Conservation (phyloP, 2,888 invertebrate species). For the Eristalis tenax region DNA sequence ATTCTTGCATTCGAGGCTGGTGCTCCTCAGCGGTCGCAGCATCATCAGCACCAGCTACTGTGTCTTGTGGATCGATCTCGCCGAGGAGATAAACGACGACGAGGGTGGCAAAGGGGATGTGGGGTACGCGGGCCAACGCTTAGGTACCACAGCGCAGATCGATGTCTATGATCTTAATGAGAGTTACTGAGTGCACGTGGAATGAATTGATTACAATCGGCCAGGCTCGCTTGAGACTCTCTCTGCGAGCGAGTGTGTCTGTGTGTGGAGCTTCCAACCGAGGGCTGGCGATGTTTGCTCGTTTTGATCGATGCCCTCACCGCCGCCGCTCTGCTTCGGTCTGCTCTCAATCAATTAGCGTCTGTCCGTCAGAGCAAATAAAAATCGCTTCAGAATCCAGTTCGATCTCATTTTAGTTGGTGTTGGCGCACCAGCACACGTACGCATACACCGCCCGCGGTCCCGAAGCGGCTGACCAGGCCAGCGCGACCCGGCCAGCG, state of each 20-base stretch:
- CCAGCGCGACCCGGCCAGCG: neutral
- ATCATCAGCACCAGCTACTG: neutral
- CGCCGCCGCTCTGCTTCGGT: neutral
- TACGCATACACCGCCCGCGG: neutral
- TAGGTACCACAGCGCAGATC: constrained; percentile 43
- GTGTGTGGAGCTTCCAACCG: constrained; percentile 16
- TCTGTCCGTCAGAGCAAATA: constrained; percentile 47
- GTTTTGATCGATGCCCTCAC: constrained; percentile 31
- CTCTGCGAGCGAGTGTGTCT: constrained; percentile 3
- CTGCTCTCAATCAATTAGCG: constrained; percentile 55
- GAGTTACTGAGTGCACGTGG: constrained; percentile 70
- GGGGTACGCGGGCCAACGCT: constrained; percentile 36
- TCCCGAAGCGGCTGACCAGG: neutral
- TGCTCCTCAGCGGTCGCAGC: neutral
- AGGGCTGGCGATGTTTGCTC: constrained; percentile 18
- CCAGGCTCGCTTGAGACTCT: constrained; percentile 21
- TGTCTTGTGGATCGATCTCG: constrained; percentile 62
- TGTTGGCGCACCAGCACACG: neutral
- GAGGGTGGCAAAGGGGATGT: too few species aligned
- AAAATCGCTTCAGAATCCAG: constrained; percentile 40
- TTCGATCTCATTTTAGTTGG: constrained; percentile 36
- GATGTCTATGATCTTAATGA: constrained; percentile 69
- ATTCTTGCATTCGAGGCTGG: neutral
- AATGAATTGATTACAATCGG: constrained; percentile 64
- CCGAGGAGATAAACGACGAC: constrained; percentile 57